These are phyloP conservation scores for Coracopsis vasa DNA, from an alignment of 2,113 vertebrate species.

Conservation along the genomic window DNA sequence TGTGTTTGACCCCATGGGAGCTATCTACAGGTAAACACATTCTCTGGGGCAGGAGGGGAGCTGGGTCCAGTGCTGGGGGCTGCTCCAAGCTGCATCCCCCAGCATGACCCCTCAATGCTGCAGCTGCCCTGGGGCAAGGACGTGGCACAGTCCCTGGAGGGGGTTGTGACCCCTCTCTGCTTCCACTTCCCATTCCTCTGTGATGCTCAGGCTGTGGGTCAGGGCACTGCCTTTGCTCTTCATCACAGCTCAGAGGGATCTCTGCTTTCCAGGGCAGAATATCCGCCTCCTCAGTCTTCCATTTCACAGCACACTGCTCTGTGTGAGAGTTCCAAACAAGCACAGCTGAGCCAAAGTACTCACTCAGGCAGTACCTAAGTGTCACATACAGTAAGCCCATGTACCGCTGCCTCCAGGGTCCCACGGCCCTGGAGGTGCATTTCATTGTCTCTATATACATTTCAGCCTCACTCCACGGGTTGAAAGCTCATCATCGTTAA, in stretches of 20 bases:
- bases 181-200: background rate
- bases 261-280: constrained; percentile 40
- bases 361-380: background rate
- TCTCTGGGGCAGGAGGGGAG: background rate
- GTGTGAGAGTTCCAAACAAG: background rate
- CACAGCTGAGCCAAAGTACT: background rate
- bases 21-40: background rate
- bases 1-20: background rate
- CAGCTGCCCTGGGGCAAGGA: background rate
- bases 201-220: background rate
- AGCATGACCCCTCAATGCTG: background rate
- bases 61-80: background rate
- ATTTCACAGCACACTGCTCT: background rate
- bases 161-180: fast-evolving
- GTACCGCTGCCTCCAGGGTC: constrained; percentile 9
- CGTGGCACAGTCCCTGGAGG: too few relatives aligned
- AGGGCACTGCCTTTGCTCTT: background rate
- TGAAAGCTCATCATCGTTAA: constrained; percentile 65
- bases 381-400: background rate
- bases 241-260: background rate
- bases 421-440: background rate
- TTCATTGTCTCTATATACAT: constrained; percentile 21
- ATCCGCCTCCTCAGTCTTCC: background rate
- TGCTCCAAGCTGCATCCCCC: background rate
- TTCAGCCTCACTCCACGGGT: constrained; percentile 52